Conservation (phyloP, 2,797 vertebrate genomes). For the Silurus aristotelis region DNA sequence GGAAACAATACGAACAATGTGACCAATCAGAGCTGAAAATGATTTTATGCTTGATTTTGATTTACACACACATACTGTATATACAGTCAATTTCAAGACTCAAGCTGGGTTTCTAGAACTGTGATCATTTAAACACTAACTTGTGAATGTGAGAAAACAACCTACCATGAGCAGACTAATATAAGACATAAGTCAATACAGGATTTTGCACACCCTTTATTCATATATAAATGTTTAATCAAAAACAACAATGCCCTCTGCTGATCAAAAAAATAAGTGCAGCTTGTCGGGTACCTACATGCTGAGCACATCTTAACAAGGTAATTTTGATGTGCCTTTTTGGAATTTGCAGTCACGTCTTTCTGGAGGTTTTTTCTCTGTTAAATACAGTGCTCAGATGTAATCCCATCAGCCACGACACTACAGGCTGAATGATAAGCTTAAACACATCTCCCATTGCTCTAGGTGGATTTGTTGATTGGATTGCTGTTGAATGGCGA, state of each 20-base stretch:
- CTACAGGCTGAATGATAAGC: slow-evolving; percentile 20
- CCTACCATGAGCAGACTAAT: no score
- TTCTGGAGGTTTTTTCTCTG: slow-evolving; percentile 34
- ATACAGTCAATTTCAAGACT: no score
- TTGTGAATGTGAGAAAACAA: no score
- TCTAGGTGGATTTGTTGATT: slow-evolving; percentile 10
- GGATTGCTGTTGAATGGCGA: slow-evolving; percentile 17
- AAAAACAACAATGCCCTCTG: slow-evolving; percentile 48
- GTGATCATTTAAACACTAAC: no score
- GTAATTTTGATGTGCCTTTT: slow-evolving; percentile 27
- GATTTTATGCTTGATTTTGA: no score
- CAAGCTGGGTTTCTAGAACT: no score
- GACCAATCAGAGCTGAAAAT: no score
- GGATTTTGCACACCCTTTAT: neutral
- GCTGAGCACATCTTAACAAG: slow-evolving; percentile 17
- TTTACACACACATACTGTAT: no score
- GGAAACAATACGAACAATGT: no score
- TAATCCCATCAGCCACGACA: slow-evolving; percentile 17
- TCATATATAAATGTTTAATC: slow-evolving; percentile 1
- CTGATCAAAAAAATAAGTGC: slow-evolving; percentile 31
- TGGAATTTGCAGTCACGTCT: slow-evolving; percentile 39
- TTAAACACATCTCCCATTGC: slow-evolving; percentile 15
- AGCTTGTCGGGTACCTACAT: slow-evolving; percentile 12
- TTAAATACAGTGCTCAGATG: slow-evolving; percentile 32
- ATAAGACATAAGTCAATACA: neutral